Evolutionary conservation across 2,113 vertebrate genomes (phyloP), one percentile per base, ranked within the genome.

Genomic region (Sakesphorus luctuosus): DNA sequence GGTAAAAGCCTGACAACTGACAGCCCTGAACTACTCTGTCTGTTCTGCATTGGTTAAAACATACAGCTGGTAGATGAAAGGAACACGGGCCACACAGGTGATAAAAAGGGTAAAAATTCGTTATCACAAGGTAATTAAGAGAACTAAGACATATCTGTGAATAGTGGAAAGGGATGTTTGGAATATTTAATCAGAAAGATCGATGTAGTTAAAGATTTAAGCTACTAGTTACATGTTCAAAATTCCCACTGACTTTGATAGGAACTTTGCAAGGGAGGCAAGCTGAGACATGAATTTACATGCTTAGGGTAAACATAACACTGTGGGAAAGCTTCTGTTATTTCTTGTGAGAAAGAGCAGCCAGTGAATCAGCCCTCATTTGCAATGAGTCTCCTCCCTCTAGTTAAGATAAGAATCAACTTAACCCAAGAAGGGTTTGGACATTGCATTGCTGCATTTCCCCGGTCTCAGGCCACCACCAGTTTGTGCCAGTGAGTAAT

Each of bases 71-170:
- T 52, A 49, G 55, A 79, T 36, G 11, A 81, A 89, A 65, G 11
- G 13, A 87, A 79, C 21, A 29, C 7, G 2, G 0, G 15, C 7
- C 1, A 0, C 0, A 0, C 9, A 55, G 19, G 8, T 20, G 2
- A n/a, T 47, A 40, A 14, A 75, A 93, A 82, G 5, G 2, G 13
- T 61, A 87, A 44, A 26, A 68, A 79, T 53, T 81, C 9, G 10
- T 16, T 11, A 33, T 23, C 13, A 35, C 29, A 69, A 72, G 31
- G 36, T 75, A 82, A 63, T 49, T 38, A 71, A 61, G 13, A 59
- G 3, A 78, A 28, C 8, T 40, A 46, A 65, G 18, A 24, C 29
- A 3, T 24, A 49, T 52, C 25, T 77, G 18, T 36, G 7, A 75
- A 18, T 4, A 62, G 6, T 21, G 5, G 29, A 49, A 87, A 46